Base-by-base conservation (phyloP, 92 coral and sea anemone species). In the Nematostella vectensis region DNA sequence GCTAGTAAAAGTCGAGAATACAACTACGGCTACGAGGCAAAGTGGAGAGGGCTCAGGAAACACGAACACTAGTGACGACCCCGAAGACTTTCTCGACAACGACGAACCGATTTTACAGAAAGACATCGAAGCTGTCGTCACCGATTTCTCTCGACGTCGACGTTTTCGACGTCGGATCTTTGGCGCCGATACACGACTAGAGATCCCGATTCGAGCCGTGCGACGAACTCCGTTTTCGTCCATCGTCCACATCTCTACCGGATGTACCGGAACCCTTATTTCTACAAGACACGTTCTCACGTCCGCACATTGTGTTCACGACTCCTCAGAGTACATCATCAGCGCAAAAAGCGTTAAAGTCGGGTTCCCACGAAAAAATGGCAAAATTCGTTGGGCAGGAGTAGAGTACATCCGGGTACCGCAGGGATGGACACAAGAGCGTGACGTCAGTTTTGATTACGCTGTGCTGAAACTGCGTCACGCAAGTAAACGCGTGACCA, bases 231-330 rank as follows among this genome's bases (percentile, higher is more conserved):
- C 88, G 10, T 85, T 69, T 50, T 68, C 77, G 1, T 76, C 78
- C 2, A 76, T 67, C 42, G 95, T 85, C 2, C 68, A 62, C 45
- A 61, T 85, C n/a, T 63, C 75, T 2, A 81, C 79, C 4, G 76
- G 82, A 4, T 85, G 95, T 25, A 85, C 77, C 4, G 95, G 95
- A 17, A 81, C 72, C n/a, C 55, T 85, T 11, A 85, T 85, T 3
- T 71, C 88, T 2, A 22, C 59, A 1, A 59, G 71, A 11, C 88
- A 85, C 45, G 88, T 85, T 15, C 73, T 85, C 1, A 81, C 95
- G 9, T 80, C 95, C 1, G 95, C 95, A 10, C 95, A 85, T 31
- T 85, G 95, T 47, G 75, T 85, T 9, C 85, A 85, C 36, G 63
- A 76, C 29, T 76, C 84, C 28, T 45, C 59, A 23, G 62, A 59